Evolutionary conservation across 2,888 invertebrate species (phyloP).

Genomic region (Tipula unca): DNA sequence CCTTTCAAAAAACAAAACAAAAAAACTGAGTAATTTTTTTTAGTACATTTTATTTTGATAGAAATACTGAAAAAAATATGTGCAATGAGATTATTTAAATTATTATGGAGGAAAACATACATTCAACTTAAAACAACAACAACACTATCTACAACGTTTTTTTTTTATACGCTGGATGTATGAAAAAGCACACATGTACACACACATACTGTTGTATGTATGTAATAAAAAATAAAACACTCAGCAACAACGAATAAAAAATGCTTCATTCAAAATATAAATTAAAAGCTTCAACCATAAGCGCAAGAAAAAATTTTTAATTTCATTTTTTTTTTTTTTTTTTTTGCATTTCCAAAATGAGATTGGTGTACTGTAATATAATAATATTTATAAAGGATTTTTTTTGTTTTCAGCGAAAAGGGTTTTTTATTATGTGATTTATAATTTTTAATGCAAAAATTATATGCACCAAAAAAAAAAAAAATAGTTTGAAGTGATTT

Average conservation of each 20-base stretch:
- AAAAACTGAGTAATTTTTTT: neutral
- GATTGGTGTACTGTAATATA: constrained; percentile 14
- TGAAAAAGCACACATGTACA: neutral
- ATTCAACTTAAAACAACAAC: neutral
- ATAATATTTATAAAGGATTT: constrained; percentile 8
- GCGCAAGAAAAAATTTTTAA: neutral
- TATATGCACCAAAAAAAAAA: neutral
- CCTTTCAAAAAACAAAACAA: neutral
- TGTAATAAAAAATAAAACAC: neutral
- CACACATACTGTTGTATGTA: neutral
- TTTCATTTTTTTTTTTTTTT: no score
- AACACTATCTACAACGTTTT: neutral
- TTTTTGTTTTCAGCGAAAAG: neutral
- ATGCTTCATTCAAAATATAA: neutral
- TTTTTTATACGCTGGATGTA: neutral
- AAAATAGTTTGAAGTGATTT: neutral
- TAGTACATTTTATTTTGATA: neutral
- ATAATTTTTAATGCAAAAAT: constrained; percentile 4
- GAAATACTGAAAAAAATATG: neutral
- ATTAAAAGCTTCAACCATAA: constrained; percentile 4
- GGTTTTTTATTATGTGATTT: constrained; percentile 8
- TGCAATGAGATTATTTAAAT: constrained; percentile 18
- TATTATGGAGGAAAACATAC: constrained; percentile 10
- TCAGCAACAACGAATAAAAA: neutral
- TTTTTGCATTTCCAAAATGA: constrained; percentile 4